Conservation (phyloP, 2,113 vertebrate genomes). For the Melanocharis versteri region DNA sequence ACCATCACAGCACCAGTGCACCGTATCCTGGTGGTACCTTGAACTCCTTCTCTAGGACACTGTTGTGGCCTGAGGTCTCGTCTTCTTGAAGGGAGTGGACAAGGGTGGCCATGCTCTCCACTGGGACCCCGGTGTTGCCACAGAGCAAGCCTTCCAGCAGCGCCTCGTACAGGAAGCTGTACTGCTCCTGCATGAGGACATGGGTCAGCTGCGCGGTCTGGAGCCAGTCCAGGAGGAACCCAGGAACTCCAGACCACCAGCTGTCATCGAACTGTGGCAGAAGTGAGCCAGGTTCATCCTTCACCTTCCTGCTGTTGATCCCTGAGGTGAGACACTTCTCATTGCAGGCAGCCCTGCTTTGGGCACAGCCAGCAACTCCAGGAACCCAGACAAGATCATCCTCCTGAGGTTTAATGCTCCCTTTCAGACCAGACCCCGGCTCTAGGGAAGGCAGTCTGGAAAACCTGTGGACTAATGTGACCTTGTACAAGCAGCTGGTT, state of each 20-base stretch:
- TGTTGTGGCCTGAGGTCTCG: background rate
- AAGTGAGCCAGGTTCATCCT: background rate
- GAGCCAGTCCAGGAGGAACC: background rate
- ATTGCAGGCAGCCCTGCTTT: background rate
- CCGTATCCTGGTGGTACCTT: conserved; percentile 14
- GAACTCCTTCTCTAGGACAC: conserved; percentile 38
- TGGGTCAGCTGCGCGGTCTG: background rate
- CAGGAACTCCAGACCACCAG: background rate
- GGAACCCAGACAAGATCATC: background rate
- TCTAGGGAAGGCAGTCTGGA: background rate
- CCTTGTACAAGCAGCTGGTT: background rate
- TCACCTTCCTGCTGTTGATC: background rate
- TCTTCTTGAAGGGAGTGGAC: background rate
- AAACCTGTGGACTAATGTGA: background rate
- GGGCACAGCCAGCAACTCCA: background rate
- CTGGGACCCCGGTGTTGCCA: background rate
- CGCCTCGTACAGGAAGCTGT: conserved; percentile 51
- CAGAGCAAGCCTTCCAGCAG: conserved; percentile 63
- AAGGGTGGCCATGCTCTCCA: background rate
- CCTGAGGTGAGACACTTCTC: background rate
- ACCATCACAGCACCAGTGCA: background rate
- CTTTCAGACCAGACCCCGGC: background rate
- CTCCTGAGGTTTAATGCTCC: background rate
- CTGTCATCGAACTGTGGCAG: background rate
- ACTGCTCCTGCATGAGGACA: conserved; percentile 54